Percentiles rank a stretch among this genome's conserved stretches.
phyloP scores from a whole-genome alignment of 2,797 vertebrate genomes.

The Syngnathus rostellatus region DNA sequence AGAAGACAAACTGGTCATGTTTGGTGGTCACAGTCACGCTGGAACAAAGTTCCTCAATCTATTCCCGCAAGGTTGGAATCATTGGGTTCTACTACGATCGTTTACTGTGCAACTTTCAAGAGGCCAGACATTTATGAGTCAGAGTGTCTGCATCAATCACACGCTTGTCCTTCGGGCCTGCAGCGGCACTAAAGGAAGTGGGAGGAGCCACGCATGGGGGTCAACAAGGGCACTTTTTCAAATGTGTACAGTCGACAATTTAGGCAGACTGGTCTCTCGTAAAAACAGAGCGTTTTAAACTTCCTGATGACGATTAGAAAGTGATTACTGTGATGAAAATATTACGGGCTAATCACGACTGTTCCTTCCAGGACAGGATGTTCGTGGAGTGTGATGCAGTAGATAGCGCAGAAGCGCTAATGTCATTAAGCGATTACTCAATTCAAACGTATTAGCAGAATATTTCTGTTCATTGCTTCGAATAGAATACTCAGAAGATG shows the following conservation, averaged over 20 bases:
- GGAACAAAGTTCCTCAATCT: not conserved
- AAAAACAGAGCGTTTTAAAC: not conserved
- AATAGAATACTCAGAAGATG: not conserved
- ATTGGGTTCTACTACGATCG: not conserved
- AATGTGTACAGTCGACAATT: slow-evolving; percentile 1
- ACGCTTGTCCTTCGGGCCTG: slow-evolving; percentile 56
- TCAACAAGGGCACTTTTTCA: not conserved
- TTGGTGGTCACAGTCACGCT: not conserved
- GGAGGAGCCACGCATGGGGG: slow-evolving; percentile 40
- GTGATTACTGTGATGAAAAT: not conserved
- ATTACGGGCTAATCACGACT: not conserved
- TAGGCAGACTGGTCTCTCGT: not conserved
- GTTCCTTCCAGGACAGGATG: not conserved
- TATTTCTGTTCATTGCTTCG: not conserved
- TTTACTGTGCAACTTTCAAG: not conserved
- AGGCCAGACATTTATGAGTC: slow-evolving; percentile 56
- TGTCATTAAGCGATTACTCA: not conserved
- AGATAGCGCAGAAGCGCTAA: not conserved
- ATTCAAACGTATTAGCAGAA: not conserved
- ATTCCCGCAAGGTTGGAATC: not conserved
- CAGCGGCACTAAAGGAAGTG: slow-evolving; percentile 20
- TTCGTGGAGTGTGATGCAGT: not conserved
- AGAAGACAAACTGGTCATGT: not conserved
- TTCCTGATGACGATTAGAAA: not conserved
- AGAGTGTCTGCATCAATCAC: slow-evolving; percentile 67